Conservation (phyloP, 2,888 invertebrate genomes). For the Apeira syringaria region DNA sequence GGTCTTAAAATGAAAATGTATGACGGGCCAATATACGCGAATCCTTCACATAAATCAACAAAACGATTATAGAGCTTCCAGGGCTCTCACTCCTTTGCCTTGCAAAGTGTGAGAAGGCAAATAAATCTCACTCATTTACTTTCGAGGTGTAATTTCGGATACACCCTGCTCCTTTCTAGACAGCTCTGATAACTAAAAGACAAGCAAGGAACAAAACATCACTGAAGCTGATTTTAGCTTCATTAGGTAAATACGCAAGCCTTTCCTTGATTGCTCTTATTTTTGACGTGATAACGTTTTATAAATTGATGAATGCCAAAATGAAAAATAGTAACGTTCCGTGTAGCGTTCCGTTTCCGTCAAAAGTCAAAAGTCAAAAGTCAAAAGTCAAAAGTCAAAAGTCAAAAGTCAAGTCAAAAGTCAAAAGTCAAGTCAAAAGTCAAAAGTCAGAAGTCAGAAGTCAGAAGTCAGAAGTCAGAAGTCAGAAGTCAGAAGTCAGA, state of each 20-base stretch:
- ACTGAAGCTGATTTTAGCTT: conserved; percentile 14
- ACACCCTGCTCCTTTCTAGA: conserved; percentile 9
- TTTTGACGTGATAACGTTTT: too few species aligned
- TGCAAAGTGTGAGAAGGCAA: conserved; percentile 27
- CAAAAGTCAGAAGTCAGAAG: too few species aligned
- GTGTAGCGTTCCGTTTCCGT: too few species aligned
- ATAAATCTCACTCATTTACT: conserved; percentile 32
- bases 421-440: too few species aligned
- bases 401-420: too few species aligned
- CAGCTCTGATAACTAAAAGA: conserved; percentile 25
- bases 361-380: too few species aligned
- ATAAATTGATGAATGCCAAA: too few species aligned
- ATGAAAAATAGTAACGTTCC: too few species aligned
- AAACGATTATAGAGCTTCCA: conserved; percentile 29
- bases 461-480: too few species aligned
- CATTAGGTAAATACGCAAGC: conserved; percentile 21
- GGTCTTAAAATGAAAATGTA: conserved; percentile 22
- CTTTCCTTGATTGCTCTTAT: conserved; percentile 40
- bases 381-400: too few species aligned
- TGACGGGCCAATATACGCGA: conserved; percentile 27
- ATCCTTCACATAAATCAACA: conserved; percentile 31
- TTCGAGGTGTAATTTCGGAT: conserved; percentile 14
- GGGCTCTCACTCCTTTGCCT: conserved; percentile 21
- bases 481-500: too few species aligned
- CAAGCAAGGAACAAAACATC: conserved; percentile 14